Base-by-base conservation (phyloP, 2,888 invertebrate species). In the Cheilosia vernalis region DNA sequence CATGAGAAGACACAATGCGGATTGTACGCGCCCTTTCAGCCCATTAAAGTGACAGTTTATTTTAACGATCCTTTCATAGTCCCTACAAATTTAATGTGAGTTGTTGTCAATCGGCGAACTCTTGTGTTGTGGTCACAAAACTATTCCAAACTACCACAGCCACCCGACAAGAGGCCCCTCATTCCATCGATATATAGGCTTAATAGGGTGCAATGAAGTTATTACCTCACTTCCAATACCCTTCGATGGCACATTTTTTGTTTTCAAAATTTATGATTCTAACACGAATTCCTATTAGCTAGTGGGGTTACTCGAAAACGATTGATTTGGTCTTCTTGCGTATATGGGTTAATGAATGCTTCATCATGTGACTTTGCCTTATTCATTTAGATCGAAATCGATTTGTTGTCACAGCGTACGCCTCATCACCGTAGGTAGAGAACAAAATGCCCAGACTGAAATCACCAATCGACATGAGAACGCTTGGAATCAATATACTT, bases 101-200 rank as follows among this genome's bases (percentile, higher is more conserved):
- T 47, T 70, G 27, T 19, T 51, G 61, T 63, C 69, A 74, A 67
- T 76, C n/a, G 70, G 24, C 64, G 19, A 67, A 69, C 51, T 24
- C 58, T 58, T 84, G 56, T 84, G 84, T 84, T 84, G 84, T 84
- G 84, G 84, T 70, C 84, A 37, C 37, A 84, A 63, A 67, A 64
- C 53, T 47, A 47, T 24, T 74, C 58, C 15, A 60, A 69, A 63
- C 79, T 40, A 79, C 67, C 51, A 27, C 33, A n/a, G 7, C 7
- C 40, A 49, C 42, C 37, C 19, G 33, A 21, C 33, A 30, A 19
- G 60, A 15, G 49, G 19, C 19, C 33, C 42, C 63, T 63, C 27
- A 37, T 66, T 49, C 72, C 79, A 70, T 76, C 47, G 53, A 74
- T 66, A 37, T 13, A 37, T 37, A 37, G 37, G 37, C 13, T 13